Evolutionary conservation across 2,888 invertebrate species (phyloP).

Genomic region (Sminthurinus aureus): DNA sequence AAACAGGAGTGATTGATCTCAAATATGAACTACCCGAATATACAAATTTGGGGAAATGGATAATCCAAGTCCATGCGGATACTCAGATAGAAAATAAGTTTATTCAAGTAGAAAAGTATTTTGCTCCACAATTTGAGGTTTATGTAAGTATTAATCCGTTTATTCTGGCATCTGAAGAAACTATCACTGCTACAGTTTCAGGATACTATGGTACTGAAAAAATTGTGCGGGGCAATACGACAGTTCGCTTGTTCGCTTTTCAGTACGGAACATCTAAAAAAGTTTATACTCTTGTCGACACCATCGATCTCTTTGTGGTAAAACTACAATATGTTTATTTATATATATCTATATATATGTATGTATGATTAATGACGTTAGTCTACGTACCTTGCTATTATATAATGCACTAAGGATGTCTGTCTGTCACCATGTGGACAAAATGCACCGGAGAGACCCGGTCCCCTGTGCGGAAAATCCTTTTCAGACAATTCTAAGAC

Average conservation of each 20-base stretch:
- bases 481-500: too few relatives aligned
- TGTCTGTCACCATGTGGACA: not conserved
- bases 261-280: constrained; percentile 34
- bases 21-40: constrained; percentile 62
- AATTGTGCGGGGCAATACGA: constrained; percentile 62
- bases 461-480: too few relatives aligned
- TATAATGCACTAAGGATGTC: not conserved
- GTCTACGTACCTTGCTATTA: too few relatives aligned
- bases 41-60: constrained; percentile 63
- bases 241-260: constrained; percentile 61
- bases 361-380: too few relatives aligned
- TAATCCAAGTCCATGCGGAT: constrained; percentile 62
- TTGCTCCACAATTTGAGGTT: constrained; percentile 63
- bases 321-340: too few relatives aligned
- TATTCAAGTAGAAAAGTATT: constrained; percentile 63
- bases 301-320: constrained; percentile 58
- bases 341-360: not conserved
- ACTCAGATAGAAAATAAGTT: constrained; percentile 62
- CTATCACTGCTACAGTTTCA: constrained; percentile 60
- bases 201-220: constrained; percentile 62
- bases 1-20: constrained; percentile 63
- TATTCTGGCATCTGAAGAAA: constrained; percentile 62
- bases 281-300: constrained; percentile 47
- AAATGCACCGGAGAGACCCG: too few relatives aligned
- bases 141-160: constrained; percentile 62